Evolutionary conservation across 1,140 invertebrate species (phyloP), one percentile per base, ranked within the genome.

Genomic region (Drosophila persimilis): DNA sequence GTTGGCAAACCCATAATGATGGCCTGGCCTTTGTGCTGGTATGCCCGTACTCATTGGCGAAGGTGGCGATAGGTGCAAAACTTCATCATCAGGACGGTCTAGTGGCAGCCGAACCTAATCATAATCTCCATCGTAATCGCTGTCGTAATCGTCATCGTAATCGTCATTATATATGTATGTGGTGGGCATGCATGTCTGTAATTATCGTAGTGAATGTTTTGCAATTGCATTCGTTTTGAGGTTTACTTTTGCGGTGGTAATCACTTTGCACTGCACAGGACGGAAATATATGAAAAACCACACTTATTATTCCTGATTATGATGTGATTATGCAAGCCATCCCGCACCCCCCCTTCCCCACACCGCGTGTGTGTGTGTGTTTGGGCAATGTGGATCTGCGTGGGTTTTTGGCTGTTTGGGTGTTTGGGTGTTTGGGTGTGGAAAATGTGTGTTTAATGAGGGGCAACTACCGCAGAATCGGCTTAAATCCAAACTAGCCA

Each of bases 261-360:
- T 79, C 76, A 72, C 65, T 62, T 84, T 73, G 60, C 47, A 54
- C 29, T 73, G 56, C 47, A 54, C 29, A 22, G 5, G 56, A 43
- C 41, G 24, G 29, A 58, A 44, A 77, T 45, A 41, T 22, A 58
- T 63, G 31, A 24, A 70, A 79, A 84, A 84, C 71, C 75, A 66
- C 80, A 75, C 48, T 75, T 83, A 72, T 84, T 72, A 85, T 76
- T 65, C 46, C 76, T 65, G 71, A 85, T 85, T 85, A 85, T 80
- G 63, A 73, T 62, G 62, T 58, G 62, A 83, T 76, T 76, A 67
- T 57, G 58, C 22, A 46, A 66, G 41, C 31, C 39, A 20, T 26
- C 17, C 24, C 22, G 2, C 22, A 0, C 22, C 15, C 15, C 15
- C 15, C 0, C 15, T 15, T 15, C 15, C 3, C 24, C 4, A 5